Base-by-base conservation (phyloP, 2,888 invertebrate species). In the Pseudococcus viburni region DNA sequence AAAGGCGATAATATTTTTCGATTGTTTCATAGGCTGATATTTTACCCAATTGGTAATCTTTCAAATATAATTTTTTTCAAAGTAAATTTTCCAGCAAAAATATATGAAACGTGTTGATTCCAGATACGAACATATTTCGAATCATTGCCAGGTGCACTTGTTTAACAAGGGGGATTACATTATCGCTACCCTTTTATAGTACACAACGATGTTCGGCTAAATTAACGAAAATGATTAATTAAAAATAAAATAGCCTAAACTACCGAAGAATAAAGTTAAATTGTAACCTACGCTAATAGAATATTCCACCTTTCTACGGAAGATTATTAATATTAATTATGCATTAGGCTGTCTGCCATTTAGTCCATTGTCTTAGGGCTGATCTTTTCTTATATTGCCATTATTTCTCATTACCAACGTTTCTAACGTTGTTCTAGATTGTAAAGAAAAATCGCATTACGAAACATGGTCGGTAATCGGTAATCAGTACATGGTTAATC, bases 301-400 rank as follows among this genome's bases (percentile, higher is more conserved):
- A 85, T 85, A 85, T 85, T 85, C 64, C 64, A 59, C 85, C 85
- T 85, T 59, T 59, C 84, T 42, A 33, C 64, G 55, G n/a, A 85
- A 85, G 85, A 85, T 85, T 85, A 85, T 85, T 85, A 85, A 85
- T 85, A 85, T 85, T 85, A 85, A 85, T 85, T 85, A 85, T 85
- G 85, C 64, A 59, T 59, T 59, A 85, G 59, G 33, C 39, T 64
- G 59, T 85, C 55, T 85, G 59, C 85, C 85, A 64, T 46, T 84
- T 84, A 33, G 84, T 55, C 84, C 84, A 84, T 85, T 85, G 85
- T 85, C 64, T 85, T 85, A 42, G 19, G 42, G 64, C 26, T 59
- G 85, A 85, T 85, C 33, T 85, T 55, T 85, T 85, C 85, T 85
- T 85, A 42, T 51, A 55, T 64, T 85, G 33, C 59, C 85, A 85